phyloP scores from a whole-genome alignment of 2,113 vertebrate genomes.

The Gnathonemus echidnorhynchus region DNA sequence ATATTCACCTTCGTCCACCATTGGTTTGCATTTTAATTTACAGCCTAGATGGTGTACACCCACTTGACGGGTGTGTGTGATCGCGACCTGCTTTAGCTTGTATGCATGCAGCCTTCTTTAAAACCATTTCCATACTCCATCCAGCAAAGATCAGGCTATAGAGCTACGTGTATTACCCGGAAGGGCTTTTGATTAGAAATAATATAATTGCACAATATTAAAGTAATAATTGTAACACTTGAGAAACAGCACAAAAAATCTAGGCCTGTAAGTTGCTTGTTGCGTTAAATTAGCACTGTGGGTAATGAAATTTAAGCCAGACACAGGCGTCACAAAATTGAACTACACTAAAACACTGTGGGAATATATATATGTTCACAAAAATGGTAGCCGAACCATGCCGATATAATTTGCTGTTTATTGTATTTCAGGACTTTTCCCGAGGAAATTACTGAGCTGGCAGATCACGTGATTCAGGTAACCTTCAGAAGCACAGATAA shows the following conservation, averaged over 20 bases:
- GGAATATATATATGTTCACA: background rate
- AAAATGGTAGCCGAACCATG: background rate
- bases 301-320: background rate
- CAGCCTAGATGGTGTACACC: background rate
- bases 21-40: background rate
- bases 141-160: background rate
- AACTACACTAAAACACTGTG: background rate
- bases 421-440: conserved; percentile 13
- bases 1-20: background rate
- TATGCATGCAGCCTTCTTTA: background rate
- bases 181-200: background rate
- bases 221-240: background rate
- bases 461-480: conserved; percentile 19
- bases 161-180: background rate
- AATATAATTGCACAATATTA: background rate
- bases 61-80: background rate
- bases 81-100: background rate
- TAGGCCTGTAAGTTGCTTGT: background rate
- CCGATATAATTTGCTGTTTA: conserved; percentile 11
- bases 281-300: background rate
- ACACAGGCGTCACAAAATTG: background rate
- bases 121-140: background rate
- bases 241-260: background rate
- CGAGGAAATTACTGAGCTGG: background rate
- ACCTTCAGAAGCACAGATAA: background rate